phyloP scores from a whole-genome alignment of 2,113 vertebrate genomes.

The Vulpes vulpes region DNA sequence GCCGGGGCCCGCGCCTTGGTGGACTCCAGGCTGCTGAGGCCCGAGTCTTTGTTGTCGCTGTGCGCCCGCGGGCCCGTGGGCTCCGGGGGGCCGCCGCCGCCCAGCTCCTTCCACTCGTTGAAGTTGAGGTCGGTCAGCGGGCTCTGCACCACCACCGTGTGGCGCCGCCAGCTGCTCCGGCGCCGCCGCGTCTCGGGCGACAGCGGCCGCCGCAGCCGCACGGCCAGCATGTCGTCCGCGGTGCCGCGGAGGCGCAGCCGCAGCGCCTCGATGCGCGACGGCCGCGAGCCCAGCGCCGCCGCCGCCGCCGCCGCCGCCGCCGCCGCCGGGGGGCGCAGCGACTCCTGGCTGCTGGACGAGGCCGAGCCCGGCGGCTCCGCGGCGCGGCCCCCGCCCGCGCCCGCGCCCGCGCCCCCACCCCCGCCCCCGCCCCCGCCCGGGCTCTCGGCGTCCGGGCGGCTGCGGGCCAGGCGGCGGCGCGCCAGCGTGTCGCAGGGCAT shows the following conservation, averaged over 20 bases:
- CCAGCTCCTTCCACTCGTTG: constrained; percentile 89
- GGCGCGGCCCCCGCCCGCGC: background rate
- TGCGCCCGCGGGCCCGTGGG: constrained; percentile 29
- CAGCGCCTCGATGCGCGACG: constrained; percentile 89
- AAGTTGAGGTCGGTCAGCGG: constrained; percentile 90
- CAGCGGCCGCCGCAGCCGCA: constrained; percentile 91
- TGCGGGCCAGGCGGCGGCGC: constrained; percentile 89
- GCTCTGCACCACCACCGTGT: constrained; percentile 94
- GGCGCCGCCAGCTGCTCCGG: constrained; percentile 95
- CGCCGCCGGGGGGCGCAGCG: constrained; percentile 55
- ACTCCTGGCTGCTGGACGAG: constrained; percentile 87
- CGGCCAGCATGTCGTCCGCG: constrained; percentile 91
- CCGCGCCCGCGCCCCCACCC: background rate
- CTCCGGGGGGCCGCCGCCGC: constrained; percentile 27
- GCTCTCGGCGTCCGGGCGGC: constrained; percentile 84
- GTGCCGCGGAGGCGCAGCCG: constrained; percentile 93
- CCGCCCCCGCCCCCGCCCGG: constrained; percentile 72
- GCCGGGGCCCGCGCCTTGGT: constrained; percentile 86
- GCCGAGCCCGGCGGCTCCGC: constrained; percentile 81
- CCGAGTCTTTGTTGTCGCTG: constrained; percentile 87
- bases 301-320: background rate
- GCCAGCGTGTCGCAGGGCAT: constrained; percentile 95
- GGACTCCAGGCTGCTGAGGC: constrained; percentile 90
- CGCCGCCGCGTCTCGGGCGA: constrained; percentile 94
- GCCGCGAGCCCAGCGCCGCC: constrained; percentile 82